Base-by-base conservation (phyloP, 1,140 invertebrate species). In the Branchinecta lynchi region DNA sequence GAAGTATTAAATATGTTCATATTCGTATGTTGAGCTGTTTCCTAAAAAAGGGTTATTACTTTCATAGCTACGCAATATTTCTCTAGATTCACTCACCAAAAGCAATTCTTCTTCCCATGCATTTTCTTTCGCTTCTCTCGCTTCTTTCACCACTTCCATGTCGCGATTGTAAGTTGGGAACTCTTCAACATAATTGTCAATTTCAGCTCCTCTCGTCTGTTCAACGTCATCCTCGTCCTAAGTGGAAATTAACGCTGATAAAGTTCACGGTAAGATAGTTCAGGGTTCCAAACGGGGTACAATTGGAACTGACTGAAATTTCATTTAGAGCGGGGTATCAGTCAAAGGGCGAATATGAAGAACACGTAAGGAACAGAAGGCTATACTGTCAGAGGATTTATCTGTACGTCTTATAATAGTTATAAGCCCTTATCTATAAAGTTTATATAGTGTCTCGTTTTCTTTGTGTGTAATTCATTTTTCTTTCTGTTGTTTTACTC, bases 121-220 rank as follows among this genome's bases (percentile, higher is more conserved):
- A 72, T 80, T 80, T 76, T 88, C 86, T 74, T 87, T 88, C 46
- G 79, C 77, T 76, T 87, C 86, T 72, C 82, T 81, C 73, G 85
- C 84, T 65, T 81, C 77, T 20, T 80, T 79, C 68, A 83, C 80
- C 68, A 86, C 75, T 75, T 86, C 84, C 67, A 83, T 85, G 74
- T 87, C 86, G n/a, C 87, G 80, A 77, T 89, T 88, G 75, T 87
- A 89, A 7, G 85, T 80, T 20, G 83, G 82, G 74, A 87, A 89
- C 66, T 78, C 77, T 72, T 86, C 83, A 43, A 66, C 15, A 44
- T 46, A 69, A 66, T 8, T 67, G 45, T 44, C 69, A 66, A 10
- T 32, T 12, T 21, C 32, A 70, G 51, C 7, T 44, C 20, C 43
- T 70, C 70, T 43, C 45, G 44, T 43, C 46, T 43, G 43, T 12